Percentiles rank a stretch among this genome's conserved stretches.
Conservation (phyloP, 2,113 vertebrate species). For the Nanger granti region DNA sequence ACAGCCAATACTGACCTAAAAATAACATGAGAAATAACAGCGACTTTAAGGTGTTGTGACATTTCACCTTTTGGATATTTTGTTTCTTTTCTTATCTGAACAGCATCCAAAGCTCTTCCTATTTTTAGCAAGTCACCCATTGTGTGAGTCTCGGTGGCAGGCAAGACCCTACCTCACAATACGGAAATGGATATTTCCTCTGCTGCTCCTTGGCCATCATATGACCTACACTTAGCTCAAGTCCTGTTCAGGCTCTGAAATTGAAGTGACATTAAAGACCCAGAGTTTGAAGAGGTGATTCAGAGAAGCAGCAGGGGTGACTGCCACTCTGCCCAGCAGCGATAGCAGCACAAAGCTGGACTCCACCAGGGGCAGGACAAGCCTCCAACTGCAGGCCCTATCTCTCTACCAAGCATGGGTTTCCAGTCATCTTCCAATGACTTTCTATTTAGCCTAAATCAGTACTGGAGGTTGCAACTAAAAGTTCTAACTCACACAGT, state of each 20-base stretch:
- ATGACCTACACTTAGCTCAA: neutral
- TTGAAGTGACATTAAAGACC: neutral
- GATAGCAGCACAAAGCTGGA: neutral
- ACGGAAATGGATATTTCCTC: slow-evolving; percentile 18
- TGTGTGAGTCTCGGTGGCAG: neutral
- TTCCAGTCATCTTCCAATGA: neutral
- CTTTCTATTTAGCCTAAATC: neutral
- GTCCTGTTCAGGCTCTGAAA: neutral
- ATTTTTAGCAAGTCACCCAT: neutral
- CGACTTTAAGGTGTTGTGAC: neutral
- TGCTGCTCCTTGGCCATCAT: neutral
- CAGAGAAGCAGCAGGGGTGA: neutral
- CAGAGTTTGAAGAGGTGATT: neutral
- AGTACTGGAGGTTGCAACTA: neutral
- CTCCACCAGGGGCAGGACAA: neutral
- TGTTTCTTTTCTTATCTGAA: neutral
- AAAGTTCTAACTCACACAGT: neutral
- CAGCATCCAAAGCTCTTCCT: neutral
- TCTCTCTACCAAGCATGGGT: neutral
- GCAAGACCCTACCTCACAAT: slow-evolving; percentile 7
- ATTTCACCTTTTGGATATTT: neutral
- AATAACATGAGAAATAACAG: neutral
- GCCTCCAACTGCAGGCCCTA: rapidly evolving
- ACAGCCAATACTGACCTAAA: neutral
- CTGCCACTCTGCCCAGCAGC: neutral